Evolutionary conservation across 2,888 invertebrate genomes (phyloP).

Genomic region (Tubulanus polymorphus): DNA sequence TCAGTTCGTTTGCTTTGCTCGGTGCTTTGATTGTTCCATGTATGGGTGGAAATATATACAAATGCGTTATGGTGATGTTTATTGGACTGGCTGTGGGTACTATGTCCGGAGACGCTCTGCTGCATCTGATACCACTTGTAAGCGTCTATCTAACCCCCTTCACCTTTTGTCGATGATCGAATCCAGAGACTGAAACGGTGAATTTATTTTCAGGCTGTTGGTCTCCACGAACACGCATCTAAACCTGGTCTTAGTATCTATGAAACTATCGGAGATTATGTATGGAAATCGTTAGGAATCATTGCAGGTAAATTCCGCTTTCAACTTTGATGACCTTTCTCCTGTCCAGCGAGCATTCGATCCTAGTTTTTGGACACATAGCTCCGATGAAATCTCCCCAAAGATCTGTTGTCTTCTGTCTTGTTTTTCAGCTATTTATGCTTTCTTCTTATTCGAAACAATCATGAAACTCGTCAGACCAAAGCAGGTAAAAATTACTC

Average conservation of each 20-base stretch:
- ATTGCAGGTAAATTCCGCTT: slow-evolving; percentile 25
- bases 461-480: slow-evolving; percentile 16
- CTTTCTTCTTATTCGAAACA: slow-evolving; percentile 30
- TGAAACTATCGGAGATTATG: slow-evolving; percentile 19
- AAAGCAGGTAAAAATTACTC: no score
- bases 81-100: slow-evolving; percentile 56
- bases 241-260: slow-evolving; percentile 19
- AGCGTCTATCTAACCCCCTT: no score
- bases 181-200: background rate
- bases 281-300: slow-evolving; percentile 26
- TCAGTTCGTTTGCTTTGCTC: slow-evolving; percentile 51
- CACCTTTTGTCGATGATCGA: no score
- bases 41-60: slow-evolving; percentile 35
- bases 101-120: slow-evolving; percentile 53
- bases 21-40: slow-evolving; percentile 34
- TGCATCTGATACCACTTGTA: slow-evolving; percentile 56
- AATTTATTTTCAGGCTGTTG: slow-evolving; percentile 22
- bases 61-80: slow-evolving; percentile 51
- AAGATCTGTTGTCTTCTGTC: background rate
- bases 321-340: no score
- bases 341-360: no score
- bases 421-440: slow-evolving; percentile 22
- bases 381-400: background rate
- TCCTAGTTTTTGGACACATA: no score
- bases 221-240: slow-evolving; percentile 24